phyloP scores from a whole-genome alignment of 2,888 invertebrate species.

The Bugula neritina region DNA sequence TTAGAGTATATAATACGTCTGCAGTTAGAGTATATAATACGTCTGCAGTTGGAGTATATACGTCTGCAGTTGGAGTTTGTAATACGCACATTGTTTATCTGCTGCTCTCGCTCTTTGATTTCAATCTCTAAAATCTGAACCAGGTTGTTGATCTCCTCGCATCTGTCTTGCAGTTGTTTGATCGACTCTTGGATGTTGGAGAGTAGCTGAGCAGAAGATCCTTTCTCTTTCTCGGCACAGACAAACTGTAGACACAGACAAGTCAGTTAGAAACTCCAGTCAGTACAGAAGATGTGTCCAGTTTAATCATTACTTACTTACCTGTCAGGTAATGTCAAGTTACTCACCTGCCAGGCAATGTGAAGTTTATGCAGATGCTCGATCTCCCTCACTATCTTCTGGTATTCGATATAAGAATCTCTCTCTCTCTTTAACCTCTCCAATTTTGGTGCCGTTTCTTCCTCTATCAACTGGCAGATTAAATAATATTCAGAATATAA shows the following conservation, averaged over 20 bases:
- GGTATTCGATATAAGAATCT: conserved; percentile 76
- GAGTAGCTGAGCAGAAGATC: conserved; percentile 60
- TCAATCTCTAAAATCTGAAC: conserved; percentile 57
- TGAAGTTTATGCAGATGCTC: conserved; percentile 72
- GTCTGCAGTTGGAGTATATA: not conserved
- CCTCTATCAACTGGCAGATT: conserved; percentile 56
- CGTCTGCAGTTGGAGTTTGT: conserved; percentile 56
- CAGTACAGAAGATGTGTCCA: too few relatives aligned
- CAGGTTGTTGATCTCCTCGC: conserved; percentile 57
- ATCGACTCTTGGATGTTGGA: conserved; percentile 56
- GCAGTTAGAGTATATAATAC: not conserved
- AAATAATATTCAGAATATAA: too few relatives aligned
- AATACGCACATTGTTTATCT: conserved; percentile 63
- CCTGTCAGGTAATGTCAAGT: too few relatives aligned
- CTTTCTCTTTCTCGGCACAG: conserved; percentile 40
- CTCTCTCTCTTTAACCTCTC: conserved; percentile 78
- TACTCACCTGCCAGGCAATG: conserved; percentile 69
- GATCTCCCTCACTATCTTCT: conserved; percentile 74
- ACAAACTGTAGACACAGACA: conserved; percentile 12
- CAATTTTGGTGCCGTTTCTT: conserved; percentile 85
- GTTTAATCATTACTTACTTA: too few relatives aligned
- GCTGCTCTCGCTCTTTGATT: conserved; percentile 62
- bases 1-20: too few relatives aligned
- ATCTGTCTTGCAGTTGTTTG: conserved; percentile 36
- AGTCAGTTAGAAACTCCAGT: too few relatives aligned